These are phyloP conservation scores for Onychomys torridus DNA, from an alignment of 2,797 vertebrate genomes.

Conservation along the genomic window DNA sequence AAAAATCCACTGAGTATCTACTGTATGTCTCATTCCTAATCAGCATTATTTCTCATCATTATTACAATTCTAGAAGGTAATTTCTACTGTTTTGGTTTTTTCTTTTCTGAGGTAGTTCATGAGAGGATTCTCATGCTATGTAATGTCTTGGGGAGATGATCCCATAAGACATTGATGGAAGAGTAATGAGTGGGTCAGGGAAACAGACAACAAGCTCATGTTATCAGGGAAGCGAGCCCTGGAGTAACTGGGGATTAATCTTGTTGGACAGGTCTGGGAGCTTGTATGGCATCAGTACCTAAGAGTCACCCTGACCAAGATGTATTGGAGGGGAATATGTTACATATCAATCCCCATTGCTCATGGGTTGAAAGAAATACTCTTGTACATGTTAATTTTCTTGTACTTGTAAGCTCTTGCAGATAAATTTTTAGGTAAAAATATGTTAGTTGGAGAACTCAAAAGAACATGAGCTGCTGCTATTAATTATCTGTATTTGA, in stretches of 20 bases:
- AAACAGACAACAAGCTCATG: background rate
- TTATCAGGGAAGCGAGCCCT: background rate
- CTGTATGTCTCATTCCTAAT: background rate
- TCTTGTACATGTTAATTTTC: background rate
- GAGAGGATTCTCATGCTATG: background rate
- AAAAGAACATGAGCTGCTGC: background rate
- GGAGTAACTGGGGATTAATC: background rate
- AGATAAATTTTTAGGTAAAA: constrained; percentile 38
- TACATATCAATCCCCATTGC: background rate
- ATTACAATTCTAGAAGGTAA: background rate
- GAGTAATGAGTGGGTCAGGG: background rate
- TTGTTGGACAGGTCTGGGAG: background rate
- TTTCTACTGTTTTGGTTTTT: background rate
- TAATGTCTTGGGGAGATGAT: background rate
- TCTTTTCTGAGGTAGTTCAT: background rate
- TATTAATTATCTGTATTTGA: background rate
- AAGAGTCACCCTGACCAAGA: background rate
- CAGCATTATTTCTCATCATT: background rate
- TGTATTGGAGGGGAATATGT: background rate
- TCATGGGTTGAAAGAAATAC: background rate
- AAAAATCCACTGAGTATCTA: background rate
- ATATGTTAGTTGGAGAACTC: background rate
- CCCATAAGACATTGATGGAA: background rate
- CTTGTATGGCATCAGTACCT: background rate
- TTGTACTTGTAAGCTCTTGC: background rate